Conservation (phyloP, 2,797 vertebrate species). For the Dendrocincla fuliginosa region DNA sequence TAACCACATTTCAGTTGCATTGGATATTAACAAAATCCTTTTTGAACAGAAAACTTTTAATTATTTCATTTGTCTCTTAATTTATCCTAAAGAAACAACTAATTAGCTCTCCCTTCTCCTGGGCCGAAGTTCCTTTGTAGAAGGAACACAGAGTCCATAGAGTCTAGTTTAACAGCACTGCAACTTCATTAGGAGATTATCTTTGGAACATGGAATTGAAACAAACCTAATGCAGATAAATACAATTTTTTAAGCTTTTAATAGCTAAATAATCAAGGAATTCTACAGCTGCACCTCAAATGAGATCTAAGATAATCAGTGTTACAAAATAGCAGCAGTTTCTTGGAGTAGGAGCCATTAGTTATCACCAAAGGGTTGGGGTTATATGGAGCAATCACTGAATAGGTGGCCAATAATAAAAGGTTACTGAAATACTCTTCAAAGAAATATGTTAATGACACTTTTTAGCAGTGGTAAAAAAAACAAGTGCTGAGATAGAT, state of each 20-base stretch:
- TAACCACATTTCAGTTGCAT: constrained; percentile 3
- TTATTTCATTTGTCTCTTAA: constrained; percentile 32
- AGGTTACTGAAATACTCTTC: background rate
- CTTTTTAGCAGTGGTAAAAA: background rate
- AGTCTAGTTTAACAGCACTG: background rate
- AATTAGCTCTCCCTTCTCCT: background rate
- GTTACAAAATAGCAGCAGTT: background rate
- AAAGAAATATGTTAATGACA: background rate
- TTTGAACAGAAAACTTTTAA: constrained; percentile 27
- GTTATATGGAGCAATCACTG: background rate
- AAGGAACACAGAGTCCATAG: background rate
- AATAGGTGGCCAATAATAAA: background rate
- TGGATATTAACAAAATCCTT: constrained; percentile 26
- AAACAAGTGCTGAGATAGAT: background rate
- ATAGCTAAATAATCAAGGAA: background rate
- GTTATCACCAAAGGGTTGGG: background rate
- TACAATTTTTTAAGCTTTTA: background rate
- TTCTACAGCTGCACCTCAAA: background rate
- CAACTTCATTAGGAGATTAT: background rate
- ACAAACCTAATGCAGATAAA: background rate
- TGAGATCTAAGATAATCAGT: background rate
- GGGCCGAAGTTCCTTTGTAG: background rate
- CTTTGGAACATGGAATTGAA: background rate
- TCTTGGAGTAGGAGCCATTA: background rate
- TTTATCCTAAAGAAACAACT: constrained; percentile 30